Percentiles rank a stretch among this genome's conserved stretches.
Evolutionary conservation across 2,888 invertebrate genomes (phyloP).

Genomic region (Micoletzkya japonica): DNA sequence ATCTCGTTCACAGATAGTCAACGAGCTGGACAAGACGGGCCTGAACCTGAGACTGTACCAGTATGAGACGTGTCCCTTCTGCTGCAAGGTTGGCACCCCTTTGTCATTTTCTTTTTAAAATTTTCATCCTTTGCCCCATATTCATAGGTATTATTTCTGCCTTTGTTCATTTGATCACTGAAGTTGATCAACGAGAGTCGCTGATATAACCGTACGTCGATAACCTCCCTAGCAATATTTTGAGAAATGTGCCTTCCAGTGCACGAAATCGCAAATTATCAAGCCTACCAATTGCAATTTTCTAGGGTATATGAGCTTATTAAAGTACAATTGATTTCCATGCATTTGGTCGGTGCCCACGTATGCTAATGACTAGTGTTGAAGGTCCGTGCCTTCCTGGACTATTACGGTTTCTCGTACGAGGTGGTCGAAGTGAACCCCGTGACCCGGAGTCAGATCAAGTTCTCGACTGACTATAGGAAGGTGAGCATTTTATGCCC

Average conservation of each 20-base stretch:
- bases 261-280: too few species aligned
- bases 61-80: constrained; percentile 81
- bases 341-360: background rate
- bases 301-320: background rate
- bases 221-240: too few species aligned
- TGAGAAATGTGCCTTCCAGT: too few species aligned
- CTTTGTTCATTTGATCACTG: too few species aligned
- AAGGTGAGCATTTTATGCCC: constrained; percentile 75
- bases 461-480: constrained; percentile 82
- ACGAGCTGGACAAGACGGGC: constrained; percentile 52
- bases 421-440: constrained; percentile 96
- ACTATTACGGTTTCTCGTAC: constrained; percentile 89
- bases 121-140: background rate
- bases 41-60: constrained; percentile 87
- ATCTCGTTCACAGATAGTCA: constrained; percentile 46
- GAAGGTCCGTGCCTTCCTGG: constrained; percentile 77
- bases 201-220: too few species aligned
- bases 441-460: constrained; percentile 84
- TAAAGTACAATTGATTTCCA: background rate
- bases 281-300: too few species aligned
- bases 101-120: background rate
- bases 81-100: constrained; percentile 58
- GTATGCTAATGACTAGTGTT: background rate
- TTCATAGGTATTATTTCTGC: too few species aligned
- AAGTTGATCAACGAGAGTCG: too few species aligned